Conservation (phyloP, 2,888 invertebrate genomes). For the Trissonchulus latispiculum region DNA sequence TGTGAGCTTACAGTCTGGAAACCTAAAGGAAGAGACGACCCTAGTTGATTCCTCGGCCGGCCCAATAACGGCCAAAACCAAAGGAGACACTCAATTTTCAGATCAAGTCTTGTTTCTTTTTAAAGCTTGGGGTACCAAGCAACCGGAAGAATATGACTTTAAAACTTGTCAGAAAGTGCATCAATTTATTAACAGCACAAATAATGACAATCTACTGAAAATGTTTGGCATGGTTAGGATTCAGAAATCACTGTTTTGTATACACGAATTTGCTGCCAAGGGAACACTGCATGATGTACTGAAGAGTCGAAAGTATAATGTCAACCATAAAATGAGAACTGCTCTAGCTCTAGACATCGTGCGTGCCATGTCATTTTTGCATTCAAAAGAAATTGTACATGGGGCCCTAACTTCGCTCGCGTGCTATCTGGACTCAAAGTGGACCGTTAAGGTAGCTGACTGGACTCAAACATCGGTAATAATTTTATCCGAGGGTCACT, state of each 20-base stretch:
- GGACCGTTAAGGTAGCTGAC: neutral
- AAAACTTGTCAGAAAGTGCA: neutral
- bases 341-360: neutral
- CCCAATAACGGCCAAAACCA: no score
- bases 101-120: no score
- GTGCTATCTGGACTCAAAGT: neutral
- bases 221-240: neutral
- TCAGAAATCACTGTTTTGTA: neutral
- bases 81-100: no score
- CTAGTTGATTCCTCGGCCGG: no score
- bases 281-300: neutral
- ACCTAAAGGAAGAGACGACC: no score
- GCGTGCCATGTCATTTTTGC: neutral
- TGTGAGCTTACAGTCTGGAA: no score
- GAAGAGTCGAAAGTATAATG: neutral
- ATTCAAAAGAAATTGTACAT: neutral
- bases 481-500: neutral
- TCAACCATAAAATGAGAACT: neutral
- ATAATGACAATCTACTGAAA: neutral
- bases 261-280: neutral
- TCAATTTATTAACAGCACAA: neutral
- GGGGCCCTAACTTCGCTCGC: neutral
- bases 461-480: neutral
- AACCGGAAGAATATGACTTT: neutral
- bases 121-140: no score